Conservation (phyloP, 53 echinoderm and acorn worm genomes). For the Holothuria leucospilota region DNA sequence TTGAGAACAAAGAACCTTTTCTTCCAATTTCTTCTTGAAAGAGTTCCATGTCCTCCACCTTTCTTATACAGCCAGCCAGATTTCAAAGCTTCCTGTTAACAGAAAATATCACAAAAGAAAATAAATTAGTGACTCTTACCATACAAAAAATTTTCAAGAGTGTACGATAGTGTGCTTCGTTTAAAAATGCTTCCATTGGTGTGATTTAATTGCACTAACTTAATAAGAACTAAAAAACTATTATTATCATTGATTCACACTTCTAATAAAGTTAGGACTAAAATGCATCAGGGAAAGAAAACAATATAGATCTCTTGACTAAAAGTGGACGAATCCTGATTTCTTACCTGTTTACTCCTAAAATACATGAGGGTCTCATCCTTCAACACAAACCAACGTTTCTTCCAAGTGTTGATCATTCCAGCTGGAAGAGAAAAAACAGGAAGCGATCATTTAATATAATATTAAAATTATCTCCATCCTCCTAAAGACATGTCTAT, state of each 20-base stretch:
- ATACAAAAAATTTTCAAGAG: no score
- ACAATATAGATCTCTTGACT: no score
- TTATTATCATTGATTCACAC: no score
- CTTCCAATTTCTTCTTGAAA: conserved; percentile 99
- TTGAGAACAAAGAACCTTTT: conserved; percentile 97
- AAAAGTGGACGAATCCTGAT: no score
- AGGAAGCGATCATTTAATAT: neutral
- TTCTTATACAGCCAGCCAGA: conserved; percentile 98
- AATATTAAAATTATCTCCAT: no score
- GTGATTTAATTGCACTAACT: no score
- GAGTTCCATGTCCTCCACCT: conserved; percentile 94
- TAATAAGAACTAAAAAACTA: no score
- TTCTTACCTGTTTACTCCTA: conserved; percentile 82
- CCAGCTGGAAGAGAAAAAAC: conserved; percentile 71
- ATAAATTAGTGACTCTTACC: neutral
- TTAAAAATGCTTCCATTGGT: no score
- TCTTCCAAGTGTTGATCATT: conserved; percentile 98
- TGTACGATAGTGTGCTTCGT: no score
- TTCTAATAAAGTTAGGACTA: no score
- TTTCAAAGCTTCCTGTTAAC: conserved; percentile 89
- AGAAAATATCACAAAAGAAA: neutral
- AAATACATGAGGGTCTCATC: conserved; percentile 99
- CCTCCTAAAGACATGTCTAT: neutral
- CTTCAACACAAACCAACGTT: conserved; percentile 93
- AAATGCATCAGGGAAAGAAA: no score